Evolutionary conservation across 2,797 vertebrate species (phyloP), one percentile per base, ranked within the genome.

Genomic region (Arnoldichthys spilopterus): DNA sequence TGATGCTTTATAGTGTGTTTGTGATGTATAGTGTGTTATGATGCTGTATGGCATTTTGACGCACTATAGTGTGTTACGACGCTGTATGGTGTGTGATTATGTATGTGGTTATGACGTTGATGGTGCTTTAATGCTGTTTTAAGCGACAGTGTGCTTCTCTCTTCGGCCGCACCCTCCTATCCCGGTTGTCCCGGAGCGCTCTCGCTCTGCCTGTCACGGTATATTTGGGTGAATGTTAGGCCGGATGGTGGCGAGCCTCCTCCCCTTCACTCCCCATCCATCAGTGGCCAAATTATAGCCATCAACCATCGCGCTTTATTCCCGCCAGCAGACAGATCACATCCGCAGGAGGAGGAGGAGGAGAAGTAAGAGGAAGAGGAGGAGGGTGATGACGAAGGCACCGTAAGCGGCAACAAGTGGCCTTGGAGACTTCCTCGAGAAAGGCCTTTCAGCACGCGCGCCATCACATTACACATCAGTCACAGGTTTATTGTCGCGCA

Each of bases 191-290:
- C 43, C 82, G 59, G 53, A 74, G 72, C 84, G 66, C 71, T 88
- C 86, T 86, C 74, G 43, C 82, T 83, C 85, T 74, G 67, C 64
- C 88, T 88, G 87, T 92, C 92, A 90, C 81, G 86, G 85, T 79
- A 63, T 86, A 92, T 92, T 93, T 88, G 71, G 78, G 85, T 93
- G 91, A 93, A 59, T 93, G 88, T 88, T 80, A 88, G 86, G 85
- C 79, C 89, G 90, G 90, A 86, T 84, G 86, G 88, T 80, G 86
- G 81, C 72, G 69, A 82, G 87, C 85, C 86, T 84, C 81, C 68
- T 68, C 67, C 47, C 68, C 84, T 69, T 87, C 74, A 69, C 71
- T 86, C 86, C 76, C 86, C 90, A 92, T 92, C 91, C 87, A 90
- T 93, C 92, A 93, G 84, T 71, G 79, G 76, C 77, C 72, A 90